A percentile compares a stretch with the other conserved stretches of the same genome.
Evolutionary conservation across 2,888 invertebrate species (phyloP).

Genomic region (Horisme vitalbata): DNA sequence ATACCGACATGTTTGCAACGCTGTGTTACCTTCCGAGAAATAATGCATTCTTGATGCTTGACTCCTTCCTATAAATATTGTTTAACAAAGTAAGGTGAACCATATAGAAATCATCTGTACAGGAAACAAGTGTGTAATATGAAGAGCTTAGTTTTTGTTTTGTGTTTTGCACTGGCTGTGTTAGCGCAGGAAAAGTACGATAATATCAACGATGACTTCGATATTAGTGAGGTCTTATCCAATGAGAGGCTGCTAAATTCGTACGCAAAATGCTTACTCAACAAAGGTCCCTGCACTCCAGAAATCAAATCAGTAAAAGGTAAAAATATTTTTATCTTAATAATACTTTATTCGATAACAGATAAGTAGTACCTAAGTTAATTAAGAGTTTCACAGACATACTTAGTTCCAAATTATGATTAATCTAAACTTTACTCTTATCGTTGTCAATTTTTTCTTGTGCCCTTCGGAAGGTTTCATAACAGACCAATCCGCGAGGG

Average conservation of each 20-base stretch:
- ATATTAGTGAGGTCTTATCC: slow-evolving; percentile 85
- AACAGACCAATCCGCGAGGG: slow-evolving; percentile 65
- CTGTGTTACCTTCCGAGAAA: slow-evolving; percentile 38
- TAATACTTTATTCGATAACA: background rate
- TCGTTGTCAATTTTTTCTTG: slow-evolving; percentile 20
- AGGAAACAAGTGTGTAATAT: slow-evolving; percentile 37
- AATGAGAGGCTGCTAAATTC: slow-evolving; percentile 86
- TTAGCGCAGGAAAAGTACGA: slow-evolving; percentile 79
- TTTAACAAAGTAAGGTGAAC: slow-evolving; percentile 15
- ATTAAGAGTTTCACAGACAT: too few species aligned
- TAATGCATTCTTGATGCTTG: slow-evolving; percentile 27
- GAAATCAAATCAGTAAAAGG: slow-evolving; percentile 88
- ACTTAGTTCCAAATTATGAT: too few species aligned
- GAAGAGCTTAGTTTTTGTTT: slow-evolving; percentile 49
- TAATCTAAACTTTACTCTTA: background rate
- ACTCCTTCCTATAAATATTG: slow-evolving; percentile 47
- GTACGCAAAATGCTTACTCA: slow-evolving; percentile 87
- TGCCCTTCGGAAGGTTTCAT: slow-evolving; percentile 64
- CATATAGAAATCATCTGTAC: slow-evolving; percentile 32
- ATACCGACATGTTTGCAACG: slow-evolving; percentile 41
- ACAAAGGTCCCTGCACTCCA: slow-evolving; percentile 86
- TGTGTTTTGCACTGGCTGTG: slow-evolving; percentile 48
- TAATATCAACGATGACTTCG: slow-evolving; percentile 84
- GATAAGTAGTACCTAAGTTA: background rate
- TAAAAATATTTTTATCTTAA: slow-evolving; percentile 54